Conservation (phyloP, 2,113 vertebrate genomes). For the Loxodonta africana region DNA sequence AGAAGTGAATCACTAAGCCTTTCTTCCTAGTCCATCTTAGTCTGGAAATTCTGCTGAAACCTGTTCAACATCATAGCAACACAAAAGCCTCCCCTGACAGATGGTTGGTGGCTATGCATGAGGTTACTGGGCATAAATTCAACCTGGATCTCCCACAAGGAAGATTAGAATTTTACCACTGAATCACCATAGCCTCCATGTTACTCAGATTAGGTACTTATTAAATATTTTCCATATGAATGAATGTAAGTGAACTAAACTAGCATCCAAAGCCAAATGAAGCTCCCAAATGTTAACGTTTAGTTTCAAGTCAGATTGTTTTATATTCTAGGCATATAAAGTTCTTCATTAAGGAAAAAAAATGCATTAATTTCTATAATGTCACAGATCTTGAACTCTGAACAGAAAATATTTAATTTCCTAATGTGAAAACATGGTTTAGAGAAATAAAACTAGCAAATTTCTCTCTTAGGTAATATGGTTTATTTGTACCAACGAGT, state of each 20-base stretch:
- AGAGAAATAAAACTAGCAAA: constrained; percentile 61
- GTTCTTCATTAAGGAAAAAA: not conserved
- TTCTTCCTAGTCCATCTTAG: not conserved
- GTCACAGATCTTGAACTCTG: constrained; percentile 54
- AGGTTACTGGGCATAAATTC: not conserved
- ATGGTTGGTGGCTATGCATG: not conserved
- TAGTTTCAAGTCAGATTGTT: constrained; percentile 12
- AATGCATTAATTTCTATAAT: constrained; percentile 11
- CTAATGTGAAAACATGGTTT: constrained; percentile 36
- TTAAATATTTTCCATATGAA: constrained; percentile 6
- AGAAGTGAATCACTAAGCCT: not conserved
- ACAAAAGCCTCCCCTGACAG: not conserved
- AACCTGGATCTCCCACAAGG: not conserved
- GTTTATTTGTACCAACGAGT: constrained; percentile 37
- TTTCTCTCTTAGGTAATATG: not conserved
- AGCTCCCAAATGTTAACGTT: not conserved
- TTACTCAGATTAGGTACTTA: not conserved
- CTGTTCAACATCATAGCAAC: not conserved
- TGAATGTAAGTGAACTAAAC: not conserved
- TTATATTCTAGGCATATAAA: constrained; percentile 41
- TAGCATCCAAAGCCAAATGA: not conserved
- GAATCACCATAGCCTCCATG: not conserved
- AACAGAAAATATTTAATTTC: constrained; percentile 57
- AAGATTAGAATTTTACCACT: not conserved
- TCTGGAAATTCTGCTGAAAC: not conserved